Percentiles rank a stretch among this genome's conserved stretches.
phyloP scores from a whole-genome alignment of 2,113 vertebrate species.

The Poeciliopsis retropinna region DNA sequence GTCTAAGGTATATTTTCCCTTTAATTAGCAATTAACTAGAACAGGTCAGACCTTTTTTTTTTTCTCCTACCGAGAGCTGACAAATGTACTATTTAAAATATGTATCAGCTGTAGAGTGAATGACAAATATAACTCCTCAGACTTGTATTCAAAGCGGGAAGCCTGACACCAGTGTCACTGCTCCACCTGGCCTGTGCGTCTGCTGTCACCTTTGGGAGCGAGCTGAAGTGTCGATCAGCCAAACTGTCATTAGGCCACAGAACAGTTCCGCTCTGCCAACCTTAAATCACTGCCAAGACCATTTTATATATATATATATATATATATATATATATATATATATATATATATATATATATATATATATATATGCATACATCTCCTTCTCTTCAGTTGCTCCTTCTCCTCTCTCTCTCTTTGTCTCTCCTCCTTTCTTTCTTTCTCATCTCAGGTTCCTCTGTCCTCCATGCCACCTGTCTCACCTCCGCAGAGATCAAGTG shows the following conservation, averaged over 20 bases:
- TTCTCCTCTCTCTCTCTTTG: slow-evolving; percentile 11
- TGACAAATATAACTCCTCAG: slow-evolving; percentile 10
- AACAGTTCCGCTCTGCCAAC: slow-evolving; percentile 49
- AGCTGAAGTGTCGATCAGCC: slow-evolving; percentile 50
- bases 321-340: too few relatives aligned
- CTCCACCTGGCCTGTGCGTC: slow-evolving; percentile 59
- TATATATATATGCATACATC: slow-evolving; percentile 43
- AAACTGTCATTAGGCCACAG: slow-evolving; percentile 43
- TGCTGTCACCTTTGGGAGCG: slow-evolving; percentile 61
- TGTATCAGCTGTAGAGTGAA: slow-evolving; percentile 9
- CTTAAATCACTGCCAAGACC: slow-evolving; percentile 47
- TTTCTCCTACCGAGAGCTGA: not conserved
- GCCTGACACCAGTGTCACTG: slow-evolving; percentile 55
- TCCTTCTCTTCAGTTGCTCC: slow-evolving; percentile 31
- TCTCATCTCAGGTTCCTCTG: slow-evolving; percentile 48
- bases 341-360: too few relatives aligned
- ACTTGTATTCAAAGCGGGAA: slow-evolving; percentile 41
- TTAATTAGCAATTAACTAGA: slow-evolving; percentile 7
- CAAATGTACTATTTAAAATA: not conserved
- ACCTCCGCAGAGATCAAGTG: slow-evolving; percentile 47
- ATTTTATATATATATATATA: slow-evolving; percentile 31
- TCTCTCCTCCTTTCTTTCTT: slow-evolving; percentile 1
- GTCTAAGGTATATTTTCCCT: not conserved
- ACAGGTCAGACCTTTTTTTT: slow-evolving; percentile 7
- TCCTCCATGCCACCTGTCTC: slow-evolving; percentile 64